Conservation (phyloP, 2,888 invertebrate species). For the Malthinus flaveolus region DNA sequence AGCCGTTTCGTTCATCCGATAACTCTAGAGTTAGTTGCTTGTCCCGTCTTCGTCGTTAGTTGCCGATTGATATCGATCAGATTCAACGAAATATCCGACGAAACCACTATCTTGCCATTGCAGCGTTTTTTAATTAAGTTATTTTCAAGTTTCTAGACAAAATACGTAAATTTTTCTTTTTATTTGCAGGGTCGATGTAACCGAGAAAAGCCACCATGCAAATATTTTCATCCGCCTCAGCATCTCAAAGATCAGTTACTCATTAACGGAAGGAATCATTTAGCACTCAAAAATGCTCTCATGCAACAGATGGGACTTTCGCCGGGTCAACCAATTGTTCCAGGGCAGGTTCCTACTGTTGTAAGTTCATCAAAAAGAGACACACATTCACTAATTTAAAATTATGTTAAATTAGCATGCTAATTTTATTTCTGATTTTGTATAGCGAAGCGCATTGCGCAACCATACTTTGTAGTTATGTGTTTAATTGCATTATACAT, state of each 20-base stretch:
- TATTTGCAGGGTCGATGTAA: slow-evolving; percentile 96
- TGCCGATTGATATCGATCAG: neutral
- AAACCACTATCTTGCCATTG: neutral
- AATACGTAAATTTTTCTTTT: slow-evolving; percentile 1
- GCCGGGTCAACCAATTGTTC: slow-evolving; percentile 87
- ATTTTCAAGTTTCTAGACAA: neutral
- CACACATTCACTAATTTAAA: neutral
- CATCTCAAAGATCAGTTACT: slow-evolving; percentile 99
- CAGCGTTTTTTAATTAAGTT: neutral
- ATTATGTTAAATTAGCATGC: slow-evolving; percentile 15
- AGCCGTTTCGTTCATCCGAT: slow-evolving; percentile 25
- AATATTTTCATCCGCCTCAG: slow-evolving; percentile 99
- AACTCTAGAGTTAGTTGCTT: slow-evolving; percentile 14
- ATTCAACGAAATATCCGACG: neutral
- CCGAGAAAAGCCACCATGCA: slow-evolving; percentile 99
- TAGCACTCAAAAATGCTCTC: slow-evolving; percentile 97
- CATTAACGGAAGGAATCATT: slow-evolving; percentile 99
- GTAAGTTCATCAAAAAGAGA: slow-evolving; percentile 63
- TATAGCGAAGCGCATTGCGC: slow-evolving; percentile 25
- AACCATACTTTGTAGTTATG: slow-evolving; percentile 8
- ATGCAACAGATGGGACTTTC: slow-evolving; percentile 96
- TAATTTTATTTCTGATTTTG: slow-evolving; percentile 21
- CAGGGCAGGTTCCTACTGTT: slow-evolving; percentile 92
- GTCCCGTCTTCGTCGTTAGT: neutral
- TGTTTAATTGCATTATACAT: neutral